Conservation (phyloP, 2,113 vertebrate genomes). For the Psilopogon haemacephalus region DNA sequence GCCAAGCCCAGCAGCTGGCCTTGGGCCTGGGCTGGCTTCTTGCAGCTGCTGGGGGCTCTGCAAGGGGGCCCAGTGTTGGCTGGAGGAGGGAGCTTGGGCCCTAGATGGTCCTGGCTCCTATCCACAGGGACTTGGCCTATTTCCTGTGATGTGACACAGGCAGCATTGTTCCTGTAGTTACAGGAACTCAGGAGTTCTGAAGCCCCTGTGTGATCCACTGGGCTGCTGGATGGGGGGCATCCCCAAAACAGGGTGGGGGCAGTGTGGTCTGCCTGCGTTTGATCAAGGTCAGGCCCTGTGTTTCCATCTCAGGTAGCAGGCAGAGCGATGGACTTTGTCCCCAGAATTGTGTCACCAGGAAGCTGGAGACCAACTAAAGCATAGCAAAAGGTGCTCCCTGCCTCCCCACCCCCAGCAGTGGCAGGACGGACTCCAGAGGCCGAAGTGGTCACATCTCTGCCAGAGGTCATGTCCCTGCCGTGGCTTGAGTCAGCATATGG, state of each 20-base stretch:
- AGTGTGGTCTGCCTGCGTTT: not conserved
- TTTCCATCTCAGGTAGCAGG: not conserved
- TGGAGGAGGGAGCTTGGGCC: not conserved
- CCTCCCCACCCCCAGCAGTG: accelerated
- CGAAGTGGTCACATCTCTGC: too few relatives aligned
- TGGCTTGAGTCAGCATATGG: not conserved
- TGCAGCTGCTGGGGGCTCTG: not conserved
- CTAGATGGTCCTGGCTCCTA: accelerated
- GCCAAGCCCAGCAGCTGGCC: not conserved
- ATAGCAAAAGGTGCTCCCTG: not conserved
- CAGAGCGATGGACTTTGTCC: not conserved
- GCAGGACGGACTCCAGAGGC: not conserved
- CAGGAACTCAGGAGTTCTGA: not conserved
- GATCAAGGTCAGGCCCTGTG: too few relatives aligned
- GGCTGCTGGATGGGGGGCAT: not conserved
- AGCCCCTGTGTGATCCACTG: not conserved
- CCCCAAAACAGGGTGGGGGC: accelerated
- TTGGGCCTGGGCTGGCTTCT: not conserved
- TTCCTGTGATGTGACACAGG: accelerated
- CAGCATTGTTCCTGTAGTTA: not conserved
- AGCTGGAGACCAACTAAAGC: not conserved
- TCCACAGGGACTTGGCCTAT: accelerated
- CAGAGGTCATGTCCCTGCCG: accelerated
- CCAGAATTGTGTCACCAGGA: not conserved
- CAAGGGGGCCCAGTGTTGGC: not conserved